phyloP scores from a whole-genome alignment of 2,797 vertebrate species.

The Botia almorhae region DNA sequence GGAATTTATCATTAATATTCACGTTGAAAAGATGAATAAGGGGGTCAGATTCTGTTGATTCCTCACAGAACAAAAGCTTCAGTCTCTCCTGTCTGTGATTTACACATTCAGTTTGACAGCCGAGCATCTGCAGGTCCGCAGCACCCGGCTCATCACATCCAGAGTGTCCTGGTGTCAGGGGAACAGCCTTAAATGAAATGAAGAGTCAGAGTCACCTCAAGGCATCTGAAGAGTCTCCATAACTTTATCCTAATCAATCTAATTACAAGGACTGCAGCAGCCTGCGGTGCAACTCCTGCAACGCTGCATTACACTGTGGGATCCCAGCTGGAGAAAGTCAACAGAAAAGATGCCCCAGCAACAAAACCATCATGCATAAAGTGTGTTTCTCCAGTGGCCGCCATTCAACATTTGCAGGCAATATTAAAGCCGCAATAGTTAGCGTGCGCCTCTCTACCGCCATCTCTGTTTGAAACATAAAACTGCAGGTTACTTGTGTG shows the following conservation, averaged over 20 bases:
- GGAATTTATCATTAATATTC: background rate
- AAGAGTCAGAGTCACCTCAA: background rate
- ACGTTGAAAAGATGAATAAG: background rate
- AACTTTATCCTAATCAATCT: background rate
- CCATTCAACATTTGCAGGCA: background rate
- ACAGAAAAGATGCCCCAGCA: too few relatives aligned
- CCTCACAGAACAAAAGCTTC: background rate
- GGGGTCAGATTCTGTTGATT: background rate
- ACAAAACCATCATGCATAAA: too few relatives aligned
- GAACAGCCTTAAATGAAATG: background rate
- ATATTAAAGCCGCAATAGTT: background rate
- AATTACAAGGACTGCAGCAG: background rate
- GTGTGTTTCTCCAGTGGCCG: too few relatives aligned
- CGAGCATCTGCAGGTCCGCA: background rate
- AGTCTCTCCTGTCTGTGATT: background rate
- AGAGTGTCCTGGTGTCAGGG: background rate
- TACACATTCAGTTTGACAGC: background rate
- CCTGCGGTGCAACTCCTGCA: background rate
- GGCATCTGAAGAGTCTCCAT: background rate
- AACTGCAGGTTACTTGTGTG: too few relatives aligned
- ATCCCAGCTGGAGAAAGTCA: background rate
- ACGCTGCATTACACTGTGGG: background rate
- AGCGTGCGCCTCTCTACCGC: too few relatives aligned
- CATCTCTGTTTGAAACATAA: too few relatives aligned
- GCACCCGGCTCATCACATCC: background rate